Conservation (phyloP, 1,140 invertebrate species). For the Bilobella aurantiaca region DNA sequence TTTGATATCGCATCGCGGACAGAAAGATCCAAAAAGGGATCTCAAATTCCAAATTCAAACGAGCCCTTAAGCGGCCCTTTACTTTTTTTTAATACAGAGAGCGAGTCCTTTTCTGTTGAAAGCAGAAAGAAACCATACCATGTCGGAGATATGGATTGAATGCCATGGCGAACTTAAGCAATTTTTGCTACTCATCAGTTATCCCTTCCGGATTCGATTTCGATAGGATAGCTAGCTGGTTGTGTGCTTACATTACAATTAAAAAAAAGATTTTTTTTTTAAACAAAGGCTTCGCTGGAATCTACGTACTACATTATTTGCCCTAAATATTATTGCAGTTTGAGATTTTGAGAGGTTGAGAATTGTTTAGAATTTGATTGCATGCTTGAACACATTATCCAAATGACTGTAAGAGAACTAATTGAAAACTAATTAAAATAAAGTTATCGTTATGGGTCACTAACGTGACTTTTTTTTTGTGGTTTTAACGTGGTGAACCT, state of each 20-base stretch:
- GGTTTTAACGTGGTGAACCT: constrained; percentile 3
- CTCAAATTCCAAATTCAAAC: too few relatives aligned
- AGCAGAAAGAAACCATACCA: too few relatives aligned
- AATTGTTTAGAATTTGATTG: too few relatives aligned
- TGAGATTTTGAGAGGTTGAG: not conserved
- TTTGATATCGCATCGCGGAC: too few relatives aligned
- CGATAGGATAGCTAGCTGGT: not conserved
- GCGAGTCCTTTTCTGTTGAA: too few relatives aligned
- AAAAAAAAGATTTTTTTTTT: not conserved
- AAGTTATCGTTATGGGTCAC: not conserved
- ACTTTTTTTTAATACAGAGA: too few relatives aligned
- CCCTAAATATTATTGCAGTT: not conserved
- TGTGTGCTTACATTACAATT: not conserved
- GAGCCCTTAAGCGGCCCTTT: too few relatives aligned
- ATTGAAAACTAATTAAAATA: not conserved
- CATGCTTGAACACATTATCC: too few relatives aligned
- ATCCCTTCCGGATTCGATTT: not conserved
- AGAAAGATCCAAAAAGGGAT: too few relatives aligned
- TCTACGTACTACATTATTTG: too few relatives aligned
- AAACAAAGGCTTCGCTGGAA: not conserved
- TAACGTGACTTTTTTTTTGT: not conserved
- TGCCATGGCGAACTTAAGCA: not conserved
- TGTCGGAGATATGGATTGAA: not conserved
- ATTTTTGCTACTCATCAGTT: not conserved
- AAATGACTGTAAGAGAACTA: not conserved